These are phyloP conservation scores for Channa argus DNA, from an alignment of 2,113 vertebrate genomes.

Conservation along the genomic window DNA sequence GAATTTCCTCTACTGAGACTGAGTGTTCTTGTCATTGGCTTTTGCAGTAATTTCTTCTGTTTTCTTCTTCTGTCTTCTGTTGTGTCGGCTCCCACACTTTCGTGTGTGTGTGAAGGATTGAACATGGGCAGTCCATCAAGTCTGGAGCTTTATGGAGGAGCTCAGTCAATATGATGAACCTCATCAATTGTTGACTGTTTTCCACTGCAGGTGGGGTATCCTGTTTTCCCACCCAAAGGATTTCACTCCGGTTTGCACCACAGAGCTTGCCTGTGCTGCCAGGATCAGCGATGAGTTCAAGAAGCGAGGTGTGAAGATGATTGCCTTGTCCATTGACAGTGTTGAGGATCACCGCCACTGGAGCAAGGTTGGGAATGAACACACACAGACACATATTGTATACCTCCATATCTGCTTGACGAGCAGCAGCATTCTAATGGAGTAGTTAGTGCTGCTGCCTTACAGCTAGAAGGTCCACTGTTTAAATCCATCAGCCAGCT, in stretches of 20 bases:
- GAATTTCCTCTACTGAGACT: slow-evolving; percentile 21
- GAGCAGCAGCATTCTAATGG: too few species aligned
- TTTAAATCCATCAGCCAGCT: too few species aligned
- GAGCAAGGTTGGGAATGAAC: slow-evolving; percentile 87
- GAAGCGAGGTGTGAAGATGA: slow-evolving; percentile 93
- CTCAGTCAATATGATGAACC: too few species aligned
- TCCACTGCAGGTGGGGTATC: slow-evolving; percentile 91
- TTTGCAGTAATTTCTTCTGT: background rate
- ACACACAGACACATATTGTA: background rate
- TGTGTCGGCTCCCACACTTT: background rate
- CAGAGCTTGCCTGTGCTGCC: slow-evolving; percentile 91
- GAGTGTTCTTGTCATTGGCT: background rate
- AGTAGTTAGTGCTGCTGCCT: too few species aligned
- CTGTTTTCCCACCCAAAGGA: slow-evolving; percentile 96
- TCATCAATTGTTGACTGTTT: background rate
- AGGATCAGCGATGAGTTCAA: slow-evolving; percentile 88
- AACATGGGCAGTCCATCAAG: background rate
- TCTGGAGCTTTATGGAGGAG: too few species aligned
- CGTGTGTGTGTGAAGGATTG: background rate
- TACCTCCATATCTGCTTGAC: background rate
- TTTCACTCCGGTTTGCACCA: slow-evolving; percentile 97
- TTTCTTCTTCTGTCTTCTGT: too few species aligned
- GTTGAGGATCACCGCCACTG: slow-evolving; percentile 92
- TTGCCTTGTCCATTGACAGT: slow-evolving; percentile 93
- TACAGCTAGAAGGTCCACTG: too few species aligned